These are phyloP conservation scores for Hybognathus amarus DNA, from an alignment of 2,797 vertebrate genomes.

Conservation along the genomic window DNA sequence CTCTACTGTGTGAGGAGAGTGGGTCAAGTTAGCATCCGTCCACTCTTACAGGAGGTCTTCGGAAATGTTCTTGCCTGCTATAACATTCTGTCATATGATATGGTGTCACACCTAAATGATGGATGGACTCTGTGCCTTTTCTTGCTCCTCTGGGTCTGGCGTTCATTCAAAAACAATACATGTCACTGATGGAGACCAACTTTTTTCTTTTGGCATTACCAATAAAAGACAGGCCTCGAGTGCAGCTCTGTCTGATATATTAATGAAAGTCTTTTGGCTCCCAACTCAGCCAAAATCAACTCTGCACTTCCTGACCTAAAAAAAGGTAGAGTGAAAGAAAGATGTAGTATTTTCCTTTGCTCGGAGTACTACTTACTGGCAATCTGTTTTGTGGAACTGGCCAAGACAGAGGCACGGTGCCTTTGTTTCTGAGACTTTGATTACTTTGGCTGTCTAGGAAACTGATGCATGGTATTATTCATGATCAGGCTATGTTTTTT, in stretches of 20 bases:
- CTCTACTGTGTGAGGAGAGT: slow-evolving; percentile 10
- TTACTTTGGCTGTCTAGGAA: slow-evolving; percentile 65
- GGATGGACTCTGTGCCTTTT: slow-evolving; percentile 64
- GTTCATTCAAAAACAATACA: slow-evolving; percentile 72
- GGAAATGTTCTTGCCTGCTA: slow-evolving; percentile 55
- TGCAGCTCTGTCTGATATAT: slow-evolving; percentile 79
- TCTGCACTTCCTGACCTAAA: slow-evolving; percentile 82
- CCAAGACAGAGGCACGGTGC: slow-evolving; percentile 62
- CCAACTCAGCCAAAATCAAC: slow-evolving; percentile 85
- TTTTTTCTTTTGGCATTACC: slow-evolving; percentile 79
- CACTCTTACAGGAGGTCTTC: slow-evolving; percentile 23
- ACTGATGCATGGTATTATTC: slow-evolving; percentile 60
- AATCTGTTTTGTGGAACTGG: slow-evolving; percentile 73
- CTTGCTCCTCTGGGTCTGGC: slow-evolving; percentile 66
- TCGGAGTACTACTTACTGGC: slow-evolving; percentile 78
- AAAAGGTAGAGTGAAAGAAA: slow-evolving; percentile 69
- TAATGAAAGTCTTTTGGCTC: slow-evolving; percentile 87
- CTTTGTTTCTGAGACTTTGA: slow-evolving; percentile 64
- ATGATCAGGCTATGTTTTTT: slow-evolving; percentile 64
- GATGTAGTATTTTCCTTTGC: slow-evolving; percentile 80
- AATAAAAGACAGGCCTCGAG: slow-evolving; percentile 76
- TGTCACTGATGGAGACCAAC: slow-evolving; percentile 84
- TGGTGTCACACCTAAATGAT: slow-evolving; percentile 67
- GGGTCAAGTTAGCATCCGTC: slow-evolving; percentile 17
- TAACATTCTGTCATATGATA: slow-evolving; percentile 64